Conservation (phyloP, 1,140 invertebrate species). For the Drosophila albomicans region DNA sequence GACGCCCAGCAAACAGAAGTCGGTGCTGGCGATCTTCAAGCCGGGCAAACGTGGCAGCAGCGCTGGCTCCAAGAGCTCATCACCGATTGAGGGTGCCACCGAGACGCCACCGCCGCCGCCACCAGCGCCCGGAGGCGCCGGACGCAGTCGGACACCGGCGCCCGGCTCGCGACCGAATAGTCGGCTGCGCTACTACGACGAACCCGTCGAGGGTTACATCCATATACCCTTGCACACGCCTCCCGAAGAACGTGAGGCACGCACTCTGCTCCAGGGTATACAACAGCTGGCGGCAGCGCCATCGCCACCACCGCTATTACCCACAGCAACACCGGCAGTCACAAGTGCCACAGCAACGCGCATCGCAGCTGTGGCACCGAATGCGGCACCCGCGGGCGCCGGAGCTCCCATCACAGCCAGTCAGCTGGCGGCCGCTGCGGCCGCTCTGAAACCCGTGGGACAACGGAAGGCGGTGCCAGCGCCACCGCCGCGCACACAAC, state of each 20-base stretch:
- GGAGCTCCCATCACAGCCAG: conserved; percentile 63
- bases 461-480: conserved; percentile 47
- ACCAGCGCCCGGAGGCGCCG: conserved; percentile 48
- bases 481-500: conserved; percentile 24
- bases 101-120: conserved; percentile 64
- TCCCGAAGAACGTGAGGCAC: conserved; percentile 86
- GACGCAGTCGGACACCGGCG: conserved; percentile 61
- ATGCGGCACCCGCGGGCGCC: conserved; percentile 22
- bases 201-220: conserved; percentile 87
- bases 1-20: conserved; percentile 87
- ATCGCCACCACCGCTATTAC: conserved; percentile 54
- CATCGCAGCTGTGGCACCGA: neutral
- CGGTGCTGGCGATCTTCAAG: conserved; percentile 88
- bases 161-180: conserved; percentile 66
- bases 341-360: neutral
- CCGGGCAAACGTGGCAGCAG: conserved; percentile 85
- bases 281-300: conserved; percentile 69
- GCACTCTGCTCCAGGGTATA: conserved; percentile 70
- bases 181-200: conserved; percentile 87
- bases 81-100: conserved; percentile 70
- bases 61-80: conserved; percentile 79
- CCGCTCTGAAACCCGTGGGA: conserved; percentile 64
- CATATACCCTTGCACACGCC: conserved; percentile 89
- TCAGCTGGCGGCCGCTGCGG: conserved; percentile 63
- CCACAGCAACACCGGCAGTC: conserved; percentile 7